phyloP scores from a whole-genome alignment of 2,113 vertebrate genomes.

The Labeo catla region DNA sequence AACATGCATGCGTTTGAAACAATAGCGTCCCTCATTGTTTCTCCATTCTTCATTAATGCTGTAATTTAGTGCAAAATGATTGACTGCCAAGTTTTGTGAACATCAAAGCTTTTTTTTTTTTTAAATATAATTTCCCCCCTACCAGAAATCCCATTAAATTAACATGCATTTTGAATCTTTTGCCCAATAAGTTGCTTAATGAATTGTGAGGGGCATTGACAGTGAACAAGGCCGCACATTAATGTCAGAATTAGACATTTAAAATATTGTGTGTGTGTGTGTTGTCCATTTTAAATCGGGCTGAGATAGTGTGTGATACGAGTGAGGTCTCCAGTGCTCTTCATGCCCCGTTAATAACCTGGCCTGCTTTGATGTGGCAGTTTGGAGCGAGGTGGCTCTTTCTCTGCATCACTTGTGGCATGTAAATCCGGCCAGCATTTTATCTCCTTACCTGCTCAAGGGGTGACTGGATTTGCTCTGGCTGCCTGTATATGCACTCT shows the following conservation, averaged over 20 bases:
- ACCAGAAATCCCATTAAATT: constrained; percentile 75
- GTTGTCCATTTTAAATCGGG: constrained; percentile 58
- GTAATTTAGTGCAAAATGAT: constrained; percentile 71
- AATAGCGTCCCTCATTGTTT: constrained; percentile 67
- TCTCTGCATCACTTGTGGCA: constrained; percentile 71
- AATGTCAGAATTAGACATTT: constrained; percentile 58
- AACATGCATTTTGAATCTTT: constrained; percentile 75
- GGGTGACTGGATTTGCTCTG: constrained; percentile 56
- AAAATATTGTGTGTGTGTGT: constrained; percentile 63
- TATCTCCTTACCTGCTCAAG: constrained; percentile 75
- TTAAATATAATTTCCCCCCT: constrained; percentile 43
- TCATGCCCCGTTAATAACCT: constrained; percentile 68
- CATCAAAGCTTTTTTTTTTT: constrained; percentile 77
- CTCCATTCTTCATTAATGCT: constrained; percentile 78
- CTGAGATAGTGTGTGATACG: constrained; percentile 57
- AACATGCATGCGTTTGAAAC: constrained; percentile 74
- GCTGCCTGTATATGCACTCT: background rate
- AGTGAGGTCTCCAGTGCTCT: constrained; percentile 67
- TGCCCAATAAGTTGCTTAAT: constrained; percentile 75
- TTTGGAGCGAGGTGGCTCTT: constrained; percentile 63
- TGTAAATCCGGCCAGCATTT: constrained; percentile 70
- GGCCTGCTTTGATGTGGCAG: constrained; percentile 75
- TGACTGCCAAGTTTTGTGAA: constrained; percentile 77
- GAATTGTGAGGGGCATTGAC: constrained; percentile 69
- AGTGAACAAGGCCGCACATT: constrained; percentile 60